Conservation (phyloP, 2,113 vertebrate species). For the Sinocyclocheilus grahami region DNA sequence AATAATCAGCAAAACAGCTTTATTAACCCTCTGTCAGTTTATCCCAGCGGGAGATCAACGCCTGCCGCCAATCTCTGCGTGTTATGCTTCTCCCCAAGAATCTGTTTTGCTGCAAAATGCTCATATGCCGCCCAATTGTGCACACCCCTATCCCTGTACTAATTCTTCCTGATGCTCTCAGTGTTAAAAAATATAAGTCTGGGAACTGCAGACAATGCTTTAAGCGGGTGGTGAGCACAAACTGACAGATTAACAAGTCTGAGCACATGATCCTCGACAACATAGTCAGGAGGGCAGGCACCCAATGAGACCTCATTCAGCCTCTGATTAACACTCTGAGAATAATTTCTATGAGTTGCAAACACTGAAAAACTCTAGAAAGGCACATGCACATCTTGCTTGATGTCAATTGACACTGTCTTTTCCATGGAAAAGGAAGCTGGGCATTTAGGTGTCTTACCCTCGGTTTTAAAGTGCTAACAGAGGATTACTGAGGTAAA, state of each 20-base stretch:
- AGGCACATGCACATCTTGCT: slow-evolving; percentile 42
- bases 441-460: slow-evolving; percentile 80
- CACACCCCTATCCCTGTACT: slow-evolving; percentile 53
- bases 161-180: slow-evolving; percentile 54
- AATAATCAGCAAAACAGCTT: slow-evolving; percentile 24
- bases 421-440: slow-evolving; percentile 71
- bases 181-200: slow-evolving; percentile 64
- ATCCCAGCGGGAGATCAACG: slow-evolving; percentile 13
- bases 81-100: slow-evolving; percentile 14
- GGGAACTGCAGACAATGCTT: slow-evolving; percentile 59
- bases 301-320: slow-evolving; percentile 60
- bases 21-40: slow-evolving; percentile 29
- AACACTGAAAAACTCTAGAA: slow-evolving; percentile 43
- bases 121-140: slow-evolving; percentile 44
- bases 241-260: slow-evolving; percentile 80
- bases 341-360: not conserved
- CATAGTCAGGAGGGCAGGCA: slow-evolving; percentile 79
- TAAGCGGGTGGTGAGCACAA: slow-evolving; percentile 79
- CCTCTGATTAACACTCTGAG: not conserved
- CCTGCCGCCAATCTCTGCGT: slow-evolving; percentile 13
- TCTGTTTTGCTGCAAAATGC: slow-evolving; percentile 52
- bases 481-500: slow-evolving; percentile 92
- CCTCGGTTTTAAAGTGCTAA: slow-evolving; percentile 82
- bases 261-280: slow-evolving; percentile 83
- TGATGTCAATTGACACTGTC: slow-evolving; percentile 47